phyloP scores from a whole-genome alignment of 1,140 invertebrate species.

The Mylabris phalerata region DNA sequence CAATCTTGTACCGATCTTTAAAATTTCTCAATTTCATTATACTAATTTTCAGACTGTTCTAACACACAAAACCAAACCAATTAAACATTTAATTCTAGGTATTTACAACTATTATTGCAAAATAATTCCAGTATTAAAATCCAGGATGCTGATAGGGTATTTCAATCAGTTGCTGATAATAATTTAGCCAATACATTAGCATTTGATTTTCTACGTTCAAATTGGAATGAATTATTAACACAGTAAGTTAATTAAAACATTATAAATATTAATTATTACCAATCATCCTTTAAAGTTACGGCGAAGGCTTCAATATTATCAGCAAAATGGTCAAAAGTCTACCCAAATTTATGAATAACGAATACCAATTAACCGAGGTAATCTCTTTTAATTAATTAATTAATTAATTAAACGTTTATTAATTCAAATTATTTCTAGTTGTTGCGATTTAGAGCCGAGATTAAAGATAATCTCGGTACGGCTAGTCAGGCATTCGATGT shows the following conservation, averaged over 20 bases:
- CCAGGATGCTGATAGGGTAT: conserved; percentile 60
- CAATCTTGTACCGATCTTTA: neutral
- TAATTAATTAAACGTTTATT: no score
- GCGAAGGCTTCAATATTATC: conserved; percentile 47
- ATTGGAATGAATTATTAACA: conserved; percentile 33
- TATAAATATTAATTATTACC: neutral
- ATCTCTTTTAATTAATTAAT: no score
- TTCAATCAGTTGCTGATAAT: conserved; percentile 51
- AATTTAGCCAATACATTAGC: conserved; percentile 56
- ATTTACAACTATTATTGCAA: conserved; percentile 54
- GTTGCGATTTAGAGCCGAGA: conserved; percentile 30
- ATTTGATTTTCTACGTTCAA: conserved; percentile 36
- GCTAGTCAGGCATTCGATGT: conserved; percentile 29
- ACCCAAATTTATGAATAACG: conserved; percentile 46
- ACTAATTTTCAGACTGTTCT: conserved; percentile 9
- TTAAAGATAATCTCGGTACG: conserved; percentile 29
- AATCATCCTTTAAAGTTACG: conserved; percentile 39
- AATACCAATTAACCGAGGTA: conserved; percentile 36
- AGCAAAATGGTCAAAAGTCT: conserved; percentile 46
- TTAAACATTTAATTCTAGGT: conserved; percentile 36
- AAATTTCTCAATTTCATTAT: conserved; percentile 4
- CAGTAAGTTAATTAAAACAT: conserved; percentile 28
- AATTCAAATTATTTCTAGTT: conserved; percentile 23
- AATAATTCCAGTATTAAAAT: conserved; percentile 56
- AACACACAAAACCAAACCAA: neutral